phyloP scores from a whole-genome alignment of 2,113 vertebrate species.

The Cyphomyrus discorhynchus region DNA sequence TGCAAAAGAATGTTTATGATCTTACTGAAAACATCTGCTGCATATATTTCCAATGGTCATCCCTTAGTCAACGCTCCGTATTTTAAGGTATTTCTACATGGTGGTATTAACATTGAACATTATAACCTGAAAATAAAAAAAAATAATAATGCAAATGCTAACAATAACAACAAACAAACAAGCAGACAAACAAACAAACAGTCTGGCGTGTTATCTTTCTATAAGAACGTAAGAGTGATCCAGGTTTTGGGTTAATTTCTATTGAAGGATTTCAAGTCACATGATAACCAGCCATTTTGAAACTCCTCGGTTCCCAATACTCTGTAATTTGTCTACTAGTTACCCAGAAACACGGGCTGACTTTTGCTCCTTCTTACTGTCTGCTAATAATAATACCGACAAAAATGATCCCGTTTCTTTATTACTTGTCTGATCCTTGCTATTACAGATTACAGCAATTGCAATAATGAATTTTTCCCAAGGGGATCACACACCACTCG shows the following conservation, averaged over 20 bases:
- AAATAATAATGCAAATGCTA: neutral
- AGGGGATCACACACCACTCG: neutral
- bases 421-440: neutral
- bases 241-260: neutral
- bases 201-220: neutral
- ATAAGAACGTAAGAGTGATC: neutral
- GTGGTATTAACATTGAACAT: neutral
- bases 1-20: neutral
- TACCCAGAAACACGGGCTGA: neutral
- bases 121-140: neutral
- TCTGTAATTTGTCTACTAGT: neutral
- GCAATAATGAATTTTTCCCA: neutral
- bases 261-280: neutral
- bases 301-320: neutral
- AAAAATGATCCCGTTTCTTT: neutral
- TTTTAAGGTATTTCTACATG: neutral
- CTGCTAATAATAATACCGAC: neutral
- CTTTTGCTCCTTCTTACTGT: neutral
- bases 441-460: neutral
- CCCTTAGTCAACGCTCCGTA: neutral
- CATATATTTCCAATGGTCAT: neutral
- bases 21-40: neutral
- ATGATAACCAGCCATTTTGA: neutral
- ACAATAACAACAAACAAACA: neutral
- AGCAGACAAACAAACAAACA: neutral